Base-by-base conservation (phyloP, 2,113 vertebrate genomes). In the Psilopsiagon aurifrons region DNA sequence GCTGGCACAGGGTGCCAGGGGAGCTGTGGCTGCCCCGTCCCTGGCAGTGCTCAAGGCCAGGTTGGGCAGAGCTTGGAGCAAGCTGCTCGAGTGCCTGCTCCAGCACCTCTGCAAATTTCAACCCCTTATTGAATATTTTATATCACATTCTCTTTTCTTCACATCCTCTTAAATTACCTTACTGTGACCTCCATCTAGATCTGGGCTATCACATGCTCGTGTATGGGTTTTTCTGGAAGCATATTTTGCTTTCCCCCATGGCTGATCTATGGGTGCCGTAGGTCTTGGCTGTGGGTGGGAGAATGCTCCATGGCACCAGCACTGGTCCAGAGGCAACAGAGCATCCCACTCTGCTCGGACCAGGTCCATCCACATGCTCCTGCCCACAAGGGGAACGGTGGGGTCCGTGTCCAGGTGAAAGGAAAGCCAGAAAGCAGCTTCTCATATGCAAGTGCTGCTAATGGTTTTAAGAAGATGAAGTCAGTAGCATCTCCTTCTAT, bases 361-460 rank as follows among this genome's bases (percentile, higher is more conserved):
- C 6, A 7, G 14, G 23, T 4, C 3, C 23, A 4, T 12, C 28
- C 22, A 0, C 57, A 35, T 16, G 57, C 33, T 35, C 33, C 33
- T 35, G 57, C 33, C 33, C 22, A 35, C 33, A 35, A 24, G 33
- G 6, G 33, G 14, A 46, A 9, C 0, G 1, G 31, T 6, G 13
- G 31, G n/a, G 2, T 11, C 25, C 2, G 51, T 20, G 4, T 33
- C 44, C 5, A 0, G 5, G 19, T 2, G 11, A 6, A 11, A 41
- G 52, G 15, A 54, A 6, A 19, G 18, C 52, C 3, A 7, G 46
- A 17, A 12, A 44, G 1, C 4, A 3, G 41, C 69, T 69, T 76
- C 35, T 43, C 8, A 0, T 0, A 1, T 3, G 14, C 10, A 2
- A 54, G 13, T 12, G 37, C 28, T 85, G 44, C 46, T 63, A 17